Evolutionary conservation across 1,140 invertebrate genomes (phyloP).

Genomic region (Homarus americanus): DNA sequence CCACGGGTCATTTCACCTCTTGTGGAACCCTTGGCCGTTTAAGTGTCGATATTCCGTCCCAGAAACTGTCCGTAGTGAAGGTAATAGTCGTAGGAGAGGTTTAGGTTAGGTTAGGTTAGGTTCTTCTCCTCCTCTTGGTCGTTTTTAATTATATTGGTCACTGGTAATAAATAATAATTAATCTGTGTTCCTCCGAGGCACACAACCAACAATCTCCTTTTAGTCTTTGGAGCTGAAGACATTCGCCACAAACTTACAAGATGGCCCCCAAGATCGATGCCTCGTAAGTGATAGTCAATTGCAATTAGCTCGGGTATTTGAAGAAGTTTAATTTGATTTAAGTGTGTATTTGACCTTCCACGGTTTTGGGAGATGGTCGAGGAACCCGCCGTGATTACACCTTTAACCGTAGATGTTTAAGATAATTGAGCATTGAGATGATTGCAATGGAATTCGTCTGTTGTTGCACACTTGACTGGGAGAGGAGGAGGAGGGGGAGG

Average conservation of each 20-base stretch:
- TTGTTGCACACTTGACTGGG: slow-evolving; percentile 6
- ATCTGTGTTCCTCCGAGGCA: slow-evolving; percentile 22
- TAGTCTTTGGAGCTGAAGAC: slow-evolving; percentile 46
- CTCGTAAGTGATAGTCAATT: slow-evolving; percentile 63
- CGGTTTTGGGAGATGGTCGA: slow-evolving; percentile 30
- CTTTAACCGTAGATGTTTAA: slow-evolving; percentile 37
- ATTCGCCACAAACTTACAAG: neutral
- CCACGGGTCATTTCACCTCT: too few species aligned
- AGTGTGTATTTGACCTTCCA: slow-evolving; percentile 58
- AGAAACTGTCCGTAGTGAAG: too few species aligned
- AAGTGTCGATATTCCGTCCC: too few species aligned
- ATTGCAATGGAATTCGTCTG: slow-evolving; percentile 46
- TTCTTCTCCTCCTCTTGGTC: slow-evolving; percentile 9
- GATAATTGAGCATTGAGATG: slow-evolving; percentile 55
- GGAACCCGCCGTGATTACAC: slow-evolving; percentile 33
- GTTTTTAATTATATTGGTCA: slow-evolving; percentile 54
- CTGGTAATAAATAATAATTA: slow-evolving; percentile 39
- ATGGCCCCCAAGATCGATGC: slow-evolving; percentile 43
- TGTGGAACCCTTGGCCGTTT: too few species aligned
- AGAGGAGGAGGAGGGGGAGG: neutral
- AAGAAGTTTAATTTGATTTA: slow-evolving; percentile 66
- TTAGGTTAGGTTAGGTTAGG: too few species aligned
- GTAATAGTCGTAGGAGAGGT: too few species aligned
- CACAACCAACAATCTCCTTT: neutral
- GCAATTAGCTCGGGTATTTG: slow-evolving; percentile 61